Base-by-base conservation (phyloP, 2,797 vertebrate species). In the Catamblyrhynchus diadema region DNA sequence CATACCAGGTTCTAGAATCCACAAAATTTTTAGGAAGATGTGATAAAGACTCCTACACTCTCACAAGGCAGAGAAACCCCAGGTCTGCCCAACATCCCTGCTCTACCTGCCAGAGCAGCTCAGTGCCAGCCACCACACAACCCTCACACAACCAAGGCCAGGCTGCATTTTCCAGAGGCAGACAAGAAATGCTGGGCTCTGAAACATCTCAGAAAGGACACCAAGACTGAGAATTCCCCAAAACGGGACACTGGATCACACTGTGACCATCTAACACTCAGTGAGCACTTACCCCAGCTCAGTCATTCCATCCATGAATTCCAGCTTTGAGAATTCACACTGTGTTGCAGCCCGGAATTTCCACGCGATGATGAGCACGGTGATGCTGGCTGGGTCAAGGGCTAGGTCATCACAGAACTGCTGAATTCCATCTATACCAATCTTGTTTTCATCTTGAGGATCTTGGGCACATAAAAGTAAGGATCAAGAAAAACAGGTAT, bases 371-470 rank as follows among this genome's bases (percentile, higher is more conserved):
- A 99, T 98, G 92, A 99, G 98, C 32, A 99, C 99, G 59, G 99
- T 99, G 94, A 99, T 98, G 97, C 99, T 99, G 97, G 99, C 99
- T 48, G 99, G 99, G 95, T 99, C 99, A 44, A 99, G 98, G 60
- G 98, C 98, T 93, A 99, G 96, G 96, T 99, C 99, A 50, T 99
- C 99, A 96, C 99, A 99, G 92, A 99, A 99, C 95, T 99, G 99
- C 96, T 99, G 99, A 90, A 99, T 99, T 62, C 99, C 99, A 81
- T 99, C 99, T 96, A 99, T 99, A 91, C 99, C 99, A 41, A 99
- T 99, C 98, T 99, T 99, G 97, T 99, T 99, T 97, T 99, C 99
- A 98, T 99, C 99, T 84, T 99, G 99, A 97, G 99, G 99, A 98
- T 99, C 99, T 99, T 97, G n/a, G 93, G 83, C 94, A 93, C 50